A percentile compares a stretch with the other conserved stretches of the same genome.
Conservation (phyloP, 2,797 vertebrate species). For the Lutjanus campechanus region DNA sequence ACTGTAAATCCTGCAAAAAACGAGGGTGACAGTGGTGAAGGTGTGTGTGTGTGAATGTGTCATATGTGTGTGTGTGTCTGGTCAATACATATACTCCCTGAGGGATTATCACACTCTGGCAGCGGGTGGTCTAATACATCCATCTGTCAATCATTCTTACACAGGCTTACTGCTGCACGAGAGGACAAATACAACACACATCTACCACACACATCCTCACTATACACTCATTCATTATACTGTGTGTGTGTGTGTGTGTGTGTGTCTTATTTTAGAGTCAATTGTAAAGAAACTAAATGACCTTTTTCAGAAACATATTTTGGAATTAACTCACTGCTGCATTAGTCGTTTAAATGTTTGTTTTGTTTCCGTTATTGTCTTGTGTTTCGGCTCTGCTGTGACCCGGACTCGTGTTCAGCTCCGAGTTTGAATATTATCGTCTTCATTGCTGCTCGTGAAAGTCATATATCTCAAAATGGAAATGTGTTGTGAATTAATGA, state of each 20-base stretch:
- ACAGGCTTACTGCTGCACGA: slow-evolving; percentile 69
- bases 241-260: slow-evolving; percentile 5
- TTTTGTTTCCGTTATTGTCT: slow-evolving; percentile 4
- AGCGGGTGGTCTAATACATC: slow-evolving; percentile 59
- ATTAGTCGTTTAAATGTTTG: slow-evolving; percentile 10
- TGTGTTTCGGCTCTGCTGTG: neutral
- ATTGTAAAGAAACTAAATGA: slow-evolving; percentile 14
- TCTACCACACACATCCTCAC: slow-evolving; percentile 33
- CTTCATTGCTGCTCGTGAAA: neutral
- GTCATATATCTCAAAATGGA: neutral
- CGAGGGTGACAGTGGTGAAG: slow-evolving; percentile 17
- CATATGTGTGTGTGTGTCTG: slow-evolving; percentile 20
- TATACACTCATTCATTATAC: slow-evolving; percentile 7
- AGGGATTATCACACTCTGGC: slow-evolving; percentile 69
- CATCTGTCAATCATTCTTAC: slow-evolving; percentile 76
- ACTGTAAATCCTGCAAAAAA: slow-evolving; percentile 27
- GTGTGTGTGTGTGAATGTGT: slow-evolving; percentile 6
- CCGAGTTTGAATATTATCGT: neutral
- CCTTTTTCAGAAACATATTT: neutral
- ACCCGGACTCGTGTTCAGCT: neutral
- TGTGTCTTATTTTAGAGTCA: neutral
- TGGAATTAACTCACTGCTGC: neutral
- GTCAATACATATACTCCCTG: slow-evolving; percentile 8
- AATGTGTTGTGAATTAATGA: neutral
- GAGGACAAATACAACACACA: slow-evolving; percentile 39